Base-by-base conservation (phyloP, 2,888 invertebrate genomes). In the Sarcophaga carnaria region DNA sequence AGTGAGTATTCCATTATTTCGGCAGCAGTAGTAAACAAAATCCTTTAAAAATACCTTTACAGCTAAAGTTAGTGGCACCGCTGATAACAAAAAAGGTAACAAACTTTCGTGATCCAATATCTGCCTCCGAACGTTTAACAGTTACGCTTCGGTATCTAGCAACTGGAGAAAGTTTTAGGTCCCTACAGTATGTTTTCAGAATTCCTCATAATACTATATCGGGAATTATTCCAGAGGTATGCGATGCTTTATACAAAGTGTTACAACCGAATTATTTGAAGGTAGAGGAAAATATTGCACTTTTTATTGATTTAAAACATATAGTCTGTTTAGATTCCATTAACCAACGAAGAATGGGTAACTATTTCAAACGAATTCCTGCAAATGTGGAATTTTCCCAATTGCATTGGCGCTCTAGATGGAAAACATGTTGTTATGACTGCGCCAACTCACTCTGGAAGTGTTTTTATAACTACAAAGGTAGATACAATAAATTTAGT, bases 391-490 rank as follows among this genome's bases (percentile, higher is more conserved):
- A 80, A 85, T 72, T 80, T 85, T 72, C 71, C 77, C 54, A 64
- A 84, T 71, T 80, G 80, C 25, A 64, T 84, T 60, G 80, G 72
- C 27, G 25, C 72, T 14, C 59, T 83, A 63, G 85, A 80, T 49
- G 80, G 77, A 11, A 80, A 85, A 22, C 22, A 22, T 22, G 37
- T 80, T 22, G 85, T 80, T 27, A 76, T 85, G 71, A 76, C 25
- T 47, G 85, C 81, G 22, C 85, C 85, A 63, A 12, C 74, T 45
- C 69, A 66, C 45, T 69, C 74, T 54, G 85, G 81, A 67, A 82
- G 82, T 66, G 63, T 60, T 63, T 85, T 47, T 85, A 74, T 27
- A 85, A 85, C 12, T 85, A 85, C 64, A 82, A 85, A 79, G 81
- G 82, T 67, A 64, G 3, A 75, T n/a, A 20, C 25, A 4, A 47